Percentiles rank a stretch among this genome's conserved stretches.
These are phyloP conservation scores for Emydocephalus ijimae DNA, from an alignment of 2,113 vertebrate genomes.

Conservation along the genomic window DNA sequence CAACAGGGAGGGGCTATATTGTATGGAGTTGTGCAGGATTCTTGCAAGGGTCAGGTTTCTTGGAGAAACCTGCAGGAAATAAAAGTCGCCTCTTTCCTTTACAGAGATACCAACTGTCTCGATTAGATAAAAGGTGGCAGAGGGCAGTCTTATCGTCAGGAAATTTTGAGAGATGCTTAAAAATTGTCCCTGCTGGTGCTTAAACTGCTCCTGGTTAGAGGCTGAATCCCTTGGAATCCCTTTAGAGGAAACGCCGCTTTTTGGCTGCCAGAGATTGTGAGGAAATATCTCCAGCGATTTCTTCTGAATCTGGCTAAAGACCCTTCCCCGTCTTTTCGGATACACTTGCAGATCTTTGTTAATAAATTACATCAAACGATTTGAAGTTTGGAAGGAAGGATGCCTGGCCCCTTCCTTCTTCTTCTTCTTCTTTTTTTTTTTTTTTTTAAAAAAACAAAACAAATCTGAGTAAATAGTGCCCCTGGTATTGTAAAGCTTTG, in stretches of 20 bases:
- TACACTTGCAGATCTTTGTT: constrained; percentile 74
- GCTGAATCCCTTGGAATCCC: constrained; percentile 35
- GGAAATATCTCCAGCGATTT: constrained; percentile 55
- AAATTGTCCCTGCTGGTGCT: constrained; percentile 41
- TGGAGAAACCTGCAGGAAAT: constrained; percentile 4
- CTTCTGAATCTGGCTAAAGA: constrained; percentile 47
- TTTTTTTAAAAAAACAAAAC: constrained; percentile 12
- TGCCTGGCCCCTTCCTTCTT: neutral
- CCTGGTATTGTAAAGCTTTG: constrained; percentile 96
- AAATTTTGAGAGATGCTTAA: constrained; percentile 57
- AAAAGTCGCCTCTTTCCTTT: neutral
- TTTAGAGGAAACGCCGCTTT: constrained; percentile 3
- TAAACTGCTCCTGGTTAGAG: constrained; percentile 43
- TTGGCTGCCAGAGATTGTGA: constrained; percentile 26
- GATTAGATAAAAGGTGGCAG: constrained; percentile 35
- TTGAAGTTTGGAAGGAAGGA: constrained; percentile 75
- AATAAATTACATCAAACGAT: constrained; percentile 86
- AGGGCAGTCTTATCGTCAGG: constrained; percentile 51
- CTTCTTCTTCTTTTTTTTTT: too few species aligned
- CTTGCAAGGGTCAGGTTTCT: neutral
- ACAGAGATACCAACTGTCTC: neutral
- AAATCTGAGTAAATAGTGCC: constrained; percentile 95
- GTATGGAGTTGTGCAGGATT: neutral
- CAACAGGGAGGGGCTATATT: neutral
- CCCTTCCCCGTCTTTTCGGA: constrained; percentile 53